phyloP scores from a whole-genome alignment of 2,797 vertebrate species.

The Linurgus olivaceus region DNA sequence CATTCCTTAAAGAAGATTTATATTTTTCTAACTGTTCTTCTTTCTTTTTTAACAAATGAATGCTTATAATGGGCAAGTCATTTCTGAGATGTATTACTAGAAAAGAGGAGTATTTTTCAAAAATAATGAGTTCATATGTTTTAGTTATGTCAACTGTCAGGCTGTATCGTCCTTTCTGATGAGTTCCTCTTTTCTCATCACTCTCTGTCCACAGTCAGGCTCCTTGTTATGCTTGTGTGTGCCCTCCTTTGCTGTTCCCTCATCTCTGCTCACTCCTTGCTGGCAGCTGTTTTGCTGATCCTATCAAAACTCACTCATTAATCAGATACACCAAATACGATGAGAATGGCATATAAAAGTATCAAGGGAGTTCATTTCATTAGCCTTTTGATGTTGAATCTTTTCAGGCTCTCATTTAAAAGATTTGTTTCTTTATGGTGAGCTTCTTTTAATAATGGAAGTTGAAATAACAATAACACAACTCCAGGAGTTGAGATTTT shows the following conservation, averaged over 20 bases:
- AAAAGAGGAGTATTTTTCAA: conserved; percentile 60
- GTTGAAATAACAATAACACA: background rate
- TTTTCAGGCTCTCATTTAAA: background rate
- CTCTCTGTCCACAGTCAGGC: conserved; percentile 9
- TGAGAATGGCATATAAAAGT: background rate
- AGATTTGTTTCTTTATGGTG: background rate
- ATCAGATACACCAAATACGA: background rate
- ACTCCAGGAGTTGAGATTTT: background rate
- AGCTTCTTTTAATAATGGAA: background rate
- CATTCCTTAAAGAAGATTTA: conserved; percentile 72
- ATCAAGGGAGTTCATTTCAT: background rate
- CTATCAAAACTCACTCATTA: conserved; percentile 17
- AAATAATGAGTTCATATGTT: conserved; percentile 65
- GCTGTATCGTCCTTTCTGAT: conserved; percentile 30
- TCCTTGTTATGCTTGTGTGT: conserved; percentile 21
- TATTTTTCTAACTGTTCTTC: conserved; percentile 62
- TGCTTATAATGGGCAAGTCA: conserved; percentile 56
- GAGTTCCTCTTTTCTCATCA: conserved; percentile 35
- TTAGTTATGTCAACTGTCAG: conserved; percentile 60
- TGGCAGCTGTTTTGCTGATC: conserved; percentile 24
- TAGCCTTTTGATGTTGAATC: background rate
- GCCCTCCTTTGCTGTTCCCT: background rate
- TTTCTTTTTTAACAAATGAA: conserved; percentile 62
- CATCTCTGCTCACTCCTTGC: background rate
- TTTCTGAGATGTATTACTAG: conserved; percentile 52